phyloP scores from a whole-genome alignment of 2,797 vertebrate genomes.

The Siniperca undulata region DNA sequence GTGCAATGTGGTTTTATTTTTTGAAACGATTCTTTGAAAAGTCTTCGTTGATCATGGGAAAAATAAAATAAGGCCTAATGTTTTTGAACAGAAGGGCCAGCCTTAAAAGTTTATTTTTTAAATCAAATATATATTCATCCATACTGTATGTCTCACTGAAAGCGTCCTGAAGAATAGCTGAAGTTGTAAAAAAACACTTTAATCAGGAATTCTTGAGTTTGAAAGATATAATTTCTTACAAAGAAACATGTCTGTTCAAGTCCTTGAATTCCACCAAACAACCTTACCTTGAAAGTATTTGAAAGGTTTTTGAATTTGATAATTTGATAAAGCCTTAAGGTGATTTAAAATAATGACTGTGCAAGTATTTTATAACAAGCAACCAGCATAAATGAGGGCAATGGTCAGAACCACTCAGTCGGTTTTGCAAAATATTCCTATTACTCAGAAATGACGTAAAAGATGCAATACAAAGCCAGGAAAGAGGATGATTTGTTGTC shows the following conservation, averaged over 20 bases:
- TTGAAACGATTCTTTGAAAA: too few relatives aligned
- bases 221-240: neutral
- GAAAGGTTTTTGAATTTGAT: neutral
- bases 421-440: neutral
- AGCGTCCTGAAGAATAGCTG: neutral
- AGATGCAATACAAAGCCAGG: neutral
- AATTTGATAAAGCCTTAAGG: neutral
- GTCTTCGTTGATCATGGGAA: too few relatives aligned
- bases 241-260: neutral
- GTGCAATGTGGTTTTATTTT: neutral
- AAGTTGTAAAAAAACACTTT: neutral
- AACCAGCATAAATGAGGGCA: neutral
- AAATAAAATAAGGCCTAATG: too few relatives aligned
- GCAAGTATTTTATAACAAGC: too few relatives aligned
- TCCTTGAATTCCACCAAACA: neutral
- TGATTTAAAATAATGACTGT: too few relatives aligned
- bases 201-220: neutral
- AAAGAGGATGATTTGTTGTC: neutral
- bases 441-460: neutral
- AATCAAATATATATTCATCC: neutral
- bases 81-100: too few relatives aligned
- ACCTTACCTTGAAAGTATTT: neutral
- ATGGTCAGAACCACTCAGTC: neutral
- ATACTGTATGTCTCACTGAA: neutral
- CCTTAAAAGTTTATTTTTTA: too few relatives aligned